Evolutionary conservation across 1,140 invertebrate genomes (phyloP), one percentile per base, ranked within the genome.

Genomic region (Meloidogyne floridensis): DNA sequence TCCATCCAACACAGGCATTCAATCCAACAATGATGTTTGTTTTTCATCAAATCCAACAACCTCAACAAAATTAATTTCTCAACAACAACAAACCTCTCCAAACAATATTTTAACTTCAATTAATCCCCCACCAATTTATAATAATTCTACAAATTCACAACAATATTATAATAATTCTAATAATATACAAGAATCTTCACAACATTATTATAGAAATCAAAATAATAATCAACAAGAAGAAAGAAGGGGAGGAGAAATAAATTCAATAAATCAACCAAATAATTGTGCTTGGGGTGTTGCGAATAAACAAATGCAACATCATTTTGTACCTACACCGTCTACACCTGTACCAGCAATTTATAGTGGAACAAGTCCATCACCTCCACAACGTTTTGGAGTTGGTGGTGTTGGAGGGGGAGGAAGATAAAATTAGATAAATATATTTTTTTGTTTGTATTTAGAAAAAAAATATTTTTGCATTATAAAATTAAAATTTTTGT

Each of bases 291-390:
- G 59, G 59, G 59, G 59, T n/a, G 51, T 79, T 69, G 10, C 72
- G 18, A 72, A 47, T 20, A 42, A 65, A 79, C 32, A 47, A 74
- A 54, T 43, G 77, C 77, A 53, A 43, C 42, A 79, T 71, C 65
- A 79, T 71, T 69, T 72, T 72, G 18, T 79, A 43, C 77, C 15
- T n/a, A 79, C 77, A 18, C 77, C 77, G n/a, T 13, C 77, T 18
- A 79, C 77, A 7, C 77, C 77, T 43, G 65, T 43, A 11, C 77
- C 54, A 20, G 56, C 77, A 54, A 65, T 79, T 47, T 79, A 79
- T 53, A 79, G 77, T 51, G 77, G 77, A 43, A 79, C 77, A 7
- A 79, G 77, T 43, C 77, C 77, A 4, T 79, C 77, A 20, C 77
- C 77, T 32, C 77, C 77, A 32, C 77, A 79, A 51, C 77, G 65